Evolutionary conservation across 2,888 invertebrate genomes (phyloP), one percentile per base, ranked within the genome.

Genomic region (Pteria penguin): DNA sequence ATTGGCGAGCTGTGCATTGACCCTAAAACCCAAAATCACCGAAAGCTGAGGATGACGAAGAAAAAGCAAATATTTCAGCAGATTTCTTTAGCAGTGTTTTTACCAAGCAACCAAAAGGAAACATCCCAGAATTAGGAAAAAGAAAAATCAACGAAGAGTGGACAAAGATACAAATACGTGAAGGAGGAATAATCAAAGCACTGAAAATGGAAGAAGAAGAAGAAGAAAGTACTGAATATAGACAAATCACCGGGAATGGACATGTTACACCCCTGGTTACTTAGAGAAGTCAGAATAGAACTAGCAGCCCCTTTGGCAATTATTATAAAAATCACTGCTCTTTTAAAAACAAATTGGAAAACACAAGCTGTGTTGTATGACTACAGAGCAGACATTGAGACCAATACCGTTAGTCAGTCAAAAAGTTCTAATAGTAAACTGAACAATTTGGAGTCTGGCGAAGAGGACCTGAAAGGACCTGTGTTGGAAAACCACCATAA

Each of bases 231-330:
- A 1, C 26, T 73, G 2, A 66, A 72, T 24, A 24, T 29, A 18
- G 60, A 58, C 4, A 73, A 73, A 33, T 73, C 72, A 27, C 72
- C 45, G 4, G 72, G 72, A 58, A 36, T 58, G 31, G 65, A 66
- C 31, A 31, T 27, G 18, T 18, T 73, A 33, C 72, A 73, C 58
- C 66, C 66, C 3, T 26, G n/a, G 36, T 2, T 58, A 26, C 58
- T 73, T 14, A 66, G 45, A 58, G 60, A 66, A 22, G 11, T 66
- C 33, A 32, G 24, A 31, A 45, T 14, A 52, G 36, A 32, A n/a
- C n/a, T 73, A 14, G 32, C 29, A 29, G 29, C 18, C 18, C 72
- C 72, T 22, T 18, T 73, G n/a, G 61, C 66, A 31, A 73, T 31
- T 66, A 3, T 73, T 57, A 24, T 55, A 52, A 4, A 33, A 55